Evolutionary conservation across 2,888 invertebrate species (phyloP).

Genomic region (Syrista parreyssii): DNA sequence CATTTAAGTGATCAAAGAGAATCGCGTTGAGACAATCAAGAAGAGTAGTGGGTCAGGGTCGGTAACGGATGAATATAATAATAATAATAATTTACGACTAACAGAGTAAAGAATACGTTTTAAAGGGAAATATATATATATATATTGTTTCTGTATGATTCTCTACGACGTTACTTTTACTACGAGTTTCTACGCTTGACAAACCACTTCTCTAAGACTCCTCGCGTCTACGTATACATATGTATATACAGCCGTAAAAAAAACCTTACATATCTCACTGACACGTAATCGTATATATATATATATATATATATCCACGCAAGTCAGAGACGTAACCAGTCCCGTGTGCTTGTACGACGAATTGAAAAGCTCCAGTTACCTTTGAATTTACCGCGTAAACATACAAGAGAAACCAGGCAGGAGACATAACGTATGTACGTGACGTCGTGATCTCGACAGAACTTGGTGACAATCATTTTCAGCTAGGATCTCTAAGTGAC

Average conservation of each 20-base stretch:
- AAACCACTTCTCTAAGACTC: constrained; percentile 14
- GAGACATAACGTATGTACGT: neutral
- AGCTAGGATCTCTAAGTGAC: constrained; percentile 9
- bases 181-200: neutral
- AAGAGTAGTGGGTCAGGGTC: constrained; percentile 45
- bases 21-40: constrained; percentile 64
- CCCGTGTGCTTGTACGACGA: neutral
- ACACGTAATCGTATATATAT: neutral
- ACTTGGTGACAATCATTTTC: constrained; percentile 61
- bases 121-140: constrained; percentile 6
- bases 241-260: constrained; percentile 10
- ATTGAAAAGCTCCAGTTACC: neutral
- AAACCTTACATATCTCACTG: constrained; percentile 1
- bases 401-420: neutral
- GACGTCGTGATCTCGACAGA: constrained; percentile 4
- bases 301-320: neutral
- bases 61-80: constrained; percentile 15
- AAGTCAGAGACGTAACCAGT: neutral
- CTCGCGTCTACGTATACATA: neutral
- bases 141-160: constrained; percentile 19
- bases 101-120: neutral
- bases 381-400: neutral
- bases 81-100: constrained; percentile 6
- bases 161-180: constrained; percentile 14
- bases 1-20: constrained; percentile 34